A percentile compares a stretch with the other conserved stretches of the same genome.
Conservation (phyloP, 2,113 vertebrate species). For the Thermophis baileyi region DNA sequence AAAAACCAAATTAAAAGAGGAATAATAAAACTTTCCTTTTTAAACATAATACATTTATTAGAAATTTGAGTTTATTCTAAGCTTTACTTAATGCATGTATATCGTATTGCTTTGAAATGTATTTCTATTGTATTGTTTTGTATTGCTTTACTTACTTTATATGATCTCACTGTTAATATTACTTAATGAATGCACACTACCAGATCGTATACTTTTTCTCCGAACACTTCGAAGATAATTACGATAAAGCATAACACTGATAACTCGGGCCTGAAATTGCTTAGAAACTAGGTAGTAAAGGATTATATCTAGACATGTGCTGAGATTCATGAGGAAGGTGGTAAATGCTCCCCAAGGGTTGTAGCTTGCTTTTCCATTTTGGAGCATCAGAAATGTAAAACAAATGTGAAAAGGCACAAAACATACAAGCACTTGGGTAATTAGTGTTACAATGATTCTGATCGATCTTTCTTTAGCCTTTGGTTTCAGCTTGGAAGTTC, state of each 20-base stretch:
- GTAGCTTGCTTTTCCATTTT: constrained; percentile 54
- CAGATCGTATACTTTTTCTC: constrained; percentile 85
- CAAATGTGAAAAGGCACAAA: constrained; percentile 92
- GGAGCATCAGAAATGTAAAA: constrained; percentile 78
- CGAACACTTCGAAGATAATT: constrained; percentile 91
- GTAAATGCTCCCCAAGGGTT: constrained; percentile 85
- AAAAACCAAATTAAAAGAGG: not conserved
- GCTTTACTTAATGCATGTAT: not conserved
- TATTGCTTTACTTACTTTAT: constrained; percentile 51
- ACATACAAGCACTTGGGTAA: constrained; percentile 87
- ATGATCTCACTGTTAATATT: constrained; percentile 90
- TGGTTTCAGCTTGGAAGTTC: constrained; percentile 90
- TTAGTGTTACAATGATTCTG: constrained; percentile 88
- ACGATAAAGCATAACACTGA: constrained; percentile 92
- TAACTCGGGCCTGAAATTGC: constrained; percentile 94
- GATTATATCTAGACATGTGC: constrained; percentile 91
- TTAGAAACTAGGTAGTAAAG: constrained; percentile 97
- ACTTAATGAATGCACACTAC: constrained; percentile 85
- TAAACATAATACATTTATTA: not conserved
- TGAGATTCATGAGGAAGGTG: constrained; percentile 93
- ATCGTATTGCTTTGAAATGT: not conserved
- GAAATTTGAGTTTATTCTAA: not conserved
- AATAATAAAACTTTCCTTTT: not conserved
- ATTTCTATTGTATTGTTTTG: not conserved
- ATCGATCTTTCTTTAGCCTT: constrained; percentile 95